Evolutionary conservation across 2,113 vertebrate genomes (phyloP).

Genomic region (Pandion haliaetus): DNA sequence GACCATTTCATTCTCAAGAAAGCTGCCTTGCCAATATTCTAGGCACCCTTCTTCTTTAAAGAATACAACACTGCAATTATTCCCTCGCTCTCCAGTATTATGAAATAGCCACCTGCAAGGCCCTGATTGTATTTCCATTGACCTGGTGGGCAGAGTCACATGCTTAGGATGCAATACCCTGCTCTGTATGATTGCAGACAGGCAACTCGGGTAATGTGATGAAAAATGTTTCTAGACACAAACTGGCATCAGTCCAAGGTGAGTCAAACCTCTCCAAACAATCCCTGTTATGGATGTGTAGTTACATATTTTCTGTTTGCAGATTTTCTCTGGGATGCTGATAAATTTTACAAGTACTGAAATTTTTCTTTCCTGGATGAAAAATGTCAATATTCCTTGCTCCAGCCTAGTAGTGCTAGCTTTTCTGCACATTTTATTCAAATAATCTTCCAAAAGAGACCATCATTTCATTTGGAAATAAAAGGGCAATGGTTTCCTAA

Average conservation of each 20-base stretch:
- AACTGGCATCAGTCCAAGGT: background rate
- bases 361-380: slow-evolving; percentile 77
- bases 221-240: background rate
- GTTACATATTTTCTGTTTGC: background rate
- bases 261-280: background rate
- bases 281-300: background rate
- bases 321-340: slow-evolving; percentile 83
- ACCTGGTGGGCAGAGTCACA: background rate
- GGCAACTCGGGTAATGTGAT: background rate
- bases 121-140: background rate
- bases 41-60: background rate
- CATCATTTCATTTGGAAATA: background rate
- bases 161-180: background rate
- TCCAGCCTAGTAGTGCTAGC: slow-evolving; percentile 67
- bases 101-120: background rate
- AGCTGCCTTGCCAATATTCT: background rate
- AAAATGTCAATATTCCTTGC: slow-evolving; percentile 81
- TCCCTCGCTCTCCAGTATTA: background rate
- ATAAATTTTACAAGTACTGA: slow-evolving; percentile 76
- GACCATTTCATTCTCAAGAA: background rate
- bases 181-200: background rate
- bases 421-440: background rate
- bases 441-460: background rate
- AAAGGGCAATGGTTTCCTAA: background rate
- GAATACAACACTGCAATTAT: background rate